Evolutionary conservation across 2,113 vertebrate species (phyloP), one percentile per base, ranked within the genome.

Genomic region (Carassius gibelio): DNA sequence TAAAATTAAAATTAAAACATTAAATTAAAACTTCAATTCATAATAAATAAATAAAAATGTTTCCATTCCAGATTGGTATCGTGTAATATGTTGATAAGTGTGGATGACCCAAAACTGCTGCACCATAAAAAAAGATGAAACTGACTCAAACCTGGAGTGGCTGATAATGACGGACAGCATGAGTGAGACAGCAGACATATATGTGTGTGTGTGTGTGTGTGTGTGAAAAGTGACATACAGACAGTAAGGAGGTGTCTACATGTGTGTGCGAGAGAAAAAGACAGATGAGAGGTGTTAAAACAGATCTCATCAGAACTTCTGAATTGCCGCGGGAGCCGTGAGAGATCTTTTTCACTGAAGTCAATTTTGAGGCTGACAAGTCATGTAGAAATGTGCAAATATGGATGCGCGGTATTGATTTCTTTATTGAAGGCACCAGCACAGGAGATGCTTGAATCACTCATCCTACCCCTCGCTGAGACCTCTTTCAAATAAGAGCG

Each of bases 301-400:
- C 84, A 90, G 85, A 91, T 87, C 82, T 90, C 88, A 90, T 90
- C 86, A 81, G 87, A 87, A 86, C 85, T 84, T 83, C 88, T 88
- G 84, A 89, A 89, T 84, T 87, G 84, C 84, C 82, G 48, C 36
- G 82, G 85, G 89, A 91, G 84, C 75, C 21, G 85, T 30, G 72
- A 87, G 85, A 85, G 86, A 91, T 91, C 88, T 90, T 90, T 89
- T 88, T 87, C 86, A 90, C 84, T 89, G 57, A 85, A 89, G 88
- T 90, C 90, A 87, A 91, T 91, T 88, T 88, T 84, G 64, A 85
- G 85, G 84, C 90, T 88, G 88, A 87, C 91, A 89, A 88, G 82
- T 85, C 88, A 89, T 88, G 89, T 87, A 88, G 87, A 89, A 90
- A 89, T 86, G 90, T 89, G 90, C 87, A 92, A 87, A 92, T 91